Conservation (phyloP, 1,140 invertebrate genomes). For the Bombus picipes region DNA sequence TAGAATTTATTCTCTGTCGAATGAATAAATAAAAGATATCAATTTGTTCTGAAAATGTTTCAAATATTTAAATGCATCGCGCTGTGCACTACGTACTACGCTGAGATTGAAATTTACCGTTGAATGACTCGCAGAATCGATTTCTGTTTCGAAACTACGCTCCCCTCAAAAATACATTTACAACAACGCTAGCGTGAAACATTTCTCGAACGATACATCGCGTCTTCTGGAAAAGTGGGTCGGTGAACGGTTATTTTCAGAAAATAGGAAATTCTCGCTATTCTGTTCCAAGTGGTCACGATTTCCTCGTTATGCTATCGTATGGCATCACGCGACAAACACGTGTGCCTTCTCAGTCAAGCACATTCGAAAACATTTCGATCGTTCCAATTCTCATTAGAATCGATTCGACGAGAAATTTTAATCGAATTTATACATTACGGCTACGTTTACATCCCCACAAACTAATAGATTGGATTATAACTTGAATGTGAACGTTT, state of each 20-base stretch:
- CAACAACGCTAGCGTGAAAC: background rate
- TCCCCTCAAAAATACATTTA: constrained; percentile 11
- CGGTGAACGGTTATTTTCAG: constrained; percentile 2
- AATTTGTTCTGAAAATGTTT: background rate
- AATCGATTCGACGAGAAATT: background rate
- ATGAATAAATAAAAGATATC: background rate
- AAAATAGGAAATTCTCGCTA: constrained; percentile 11
- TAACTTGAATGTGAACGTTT: background rate
- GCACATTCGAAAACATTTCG: background rate
- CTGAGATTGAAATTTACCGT: background rate
- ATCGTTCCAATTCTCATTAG: background rate
- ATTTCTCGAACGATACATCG: background rate
- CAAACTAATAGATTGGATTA: background rate
- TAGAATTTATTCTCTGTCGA: background rate
- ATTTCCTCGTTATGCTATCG: background rate
- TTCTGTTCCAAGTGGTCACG: background rate
- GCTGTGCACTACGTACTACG: background rate
- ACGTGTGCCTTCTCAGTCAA: too few species aligned
- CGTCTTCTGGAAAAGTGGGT: background rate
- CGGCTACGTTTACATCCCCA: background rate
- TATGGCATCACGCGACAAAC: background rate
- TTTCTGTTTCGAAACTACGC: background rate
- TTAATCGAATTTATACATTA: background rate
- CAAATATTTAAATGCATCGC: background rate
- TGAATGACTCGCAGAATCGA: background rate